Evolutionary conservation across 64 coral and sea anemone species (phyloP), one percentile per base, ranked within the genome.

Genomic region (Dendrophyllia cribrosa): DNA sequence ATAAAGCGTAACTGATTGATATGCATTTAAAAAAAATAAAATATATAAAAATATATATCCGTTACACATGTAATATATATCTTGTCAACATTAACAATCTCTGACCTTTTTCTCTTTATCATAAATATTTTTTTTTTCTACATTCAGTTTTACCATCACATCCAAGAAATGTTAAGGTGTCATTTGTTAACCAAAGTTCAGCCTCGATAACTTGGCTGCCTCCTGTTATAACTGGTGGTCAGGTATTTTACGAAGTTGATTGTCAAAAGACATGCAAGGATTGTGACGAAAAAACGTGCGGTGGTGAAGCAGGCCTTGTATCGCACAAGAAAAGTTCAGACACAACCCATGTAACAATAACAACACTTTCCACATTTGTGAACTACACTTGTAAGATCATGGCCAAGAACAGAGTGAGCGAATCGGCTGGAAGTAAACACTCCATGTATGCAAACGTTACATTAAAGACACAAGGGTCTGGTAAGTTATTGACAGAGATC

Each of bases 381-480:
- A 79, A 26, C 43, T 79, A 79, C 14, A 61, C 51, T 58, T 43
- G 58, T 3, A 60, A 4, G 11, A 79, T 79, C 15, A 4, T 59
- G 3, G 53, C 77, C 9, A 79, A 22, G 53, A 79, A 79, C 55
- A 79, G 77, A 61, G 77, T 60, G 22, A 79, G 77, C 34, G 24
- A 61, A 0, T 9, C 43, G 13, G 77, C 77, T 3, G 20, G 1
- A 43, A 10, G 22, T 9, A 61, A 6, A 25, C 77, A 79, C 24
- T 0, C n/a, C 34, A 7, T 79, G 3, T 53, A 79, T 60, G 77
- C 9, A 61, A 60, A 44, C 3, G 14, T 60, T 15, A 43, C 23
- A 2, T 10, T 79, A 6, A 79, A 2, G 13, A 79, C 77, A 11
- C 14, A 43, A 4, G 77, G 13, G 60, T 16, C 77, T 34, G 9